A percentile compares a stretch with the other conserved stretches of the same genome.
Conservation (phyloP, 2,888 invertebrate species). For the Temnothorax rugatulus region DNA sequence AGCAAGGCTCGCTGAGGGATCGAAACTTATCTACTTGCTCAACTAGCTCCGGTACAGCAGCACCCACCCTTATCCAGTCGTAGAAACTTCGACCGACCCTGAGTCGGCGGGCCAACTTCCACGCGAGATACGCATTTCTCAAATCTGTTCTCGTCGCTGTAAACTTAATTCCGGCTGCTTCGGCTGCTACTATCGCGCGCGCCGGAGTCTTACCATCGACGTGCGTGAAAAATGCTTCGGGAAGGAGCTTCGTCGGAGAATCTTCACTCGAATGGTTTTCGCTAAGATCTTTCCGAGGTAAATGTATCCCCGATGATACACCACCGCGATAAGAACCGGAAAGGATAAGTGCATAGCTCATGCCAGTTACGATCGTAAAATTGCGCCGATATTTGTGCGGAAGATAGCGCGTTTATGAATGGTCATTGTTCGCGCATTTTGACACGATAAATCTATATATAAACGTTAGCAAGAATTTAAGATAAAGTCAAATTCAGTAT, state of each 20-base stretch:
- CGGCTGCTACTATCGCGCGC: conserved; percentile 43
- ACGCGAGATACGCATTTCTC: conserved; percentile 81
- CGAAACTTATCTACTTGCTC: conserved; percentile 86
- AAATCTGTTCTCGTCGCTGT: conserved; percentile 78
- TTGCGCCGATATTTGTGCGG: conserved; percentile 18
- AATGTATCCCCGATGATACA: conserved; percentile 9
- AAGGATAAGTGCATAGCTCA: neutral
- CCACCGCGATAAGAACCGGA: conserved; percentile 26
- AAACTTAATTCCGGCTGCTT: conserved; percentile 72
- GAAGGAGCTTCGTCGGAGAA: neutral
- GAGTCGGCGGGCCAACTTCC: conserved; percentile 78
- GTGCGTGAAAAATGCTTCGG: conserved; percentile 52
- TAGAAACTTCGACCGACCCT: conserved; percentile 79
- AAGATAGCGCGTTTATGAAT: conserved; percentile 8
- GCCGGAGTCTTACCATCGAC: conserved; percentile 38
- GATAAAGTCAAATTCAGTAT: conserved; percentile 20
- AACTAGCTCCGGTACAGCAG: conserved; percentile 82
- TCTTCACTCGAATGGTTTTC: neutral
- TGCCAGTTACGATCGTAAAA: conserved; percentile 12
- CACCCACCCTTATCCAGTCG: conserved; percentile 82
- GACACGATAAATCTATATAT: conserved; percentile 4
- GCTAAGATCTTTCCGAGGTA: conserved; percentile 4
- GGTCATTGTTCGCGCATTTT: conserved; percentile 19
- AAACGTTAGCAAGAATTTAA: conserved; percentile 13
- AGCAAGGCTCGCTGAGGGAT: conserved; percentile 83